phyloP scores from a whole-genome alignment of 2,888 invertebrate genomes.

The Thymelicus sylvestris region DNA sequence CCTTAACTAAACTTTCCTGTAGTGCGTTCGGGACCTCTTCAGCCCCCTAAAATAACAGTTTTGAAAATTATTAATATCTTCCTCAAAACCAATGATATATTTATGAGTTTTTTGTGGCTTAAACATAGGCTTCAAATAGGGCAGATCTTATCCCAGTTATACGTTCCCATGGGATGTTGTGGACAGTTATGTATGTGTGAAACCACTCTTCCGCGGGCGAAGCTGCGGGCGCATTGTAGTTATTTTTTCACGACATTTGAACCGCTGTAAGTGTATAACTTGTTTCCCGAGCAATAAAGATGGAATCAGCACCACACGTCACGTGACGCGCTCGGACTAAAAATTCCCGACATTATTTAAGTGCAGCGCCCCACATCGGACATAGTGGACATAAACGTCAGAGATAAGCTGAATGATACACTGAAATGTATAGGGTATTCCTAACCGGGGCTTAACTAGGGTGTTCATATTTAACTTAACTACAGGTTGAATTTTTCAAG shows the following conservation, averaged over 20 bases:
- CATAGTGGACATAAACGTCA: constrained; percentile 15
- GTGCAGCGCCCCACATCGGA: constrained; percentile 7
- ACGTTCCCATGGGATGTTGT: no score
- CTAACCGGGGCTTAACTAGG: background rate
- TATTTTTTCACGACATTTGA: background rate
- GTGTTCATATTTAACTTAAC: background rate
- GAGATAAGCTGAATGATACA: constrained; percentile 10
- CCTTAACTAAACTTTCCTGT: no score
- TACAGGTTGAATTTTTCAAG: background rate
- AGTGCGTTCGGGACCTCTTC: no score
- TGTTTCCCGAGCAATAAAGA: background rate
- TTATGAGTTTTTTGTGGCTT: no score
- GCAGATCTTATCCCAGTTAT: no score
- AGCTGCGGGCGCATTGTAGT: no score
- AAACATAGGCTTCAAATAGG: no score
- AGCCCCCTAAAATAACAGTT: no score
- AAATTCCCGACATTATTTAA: constrained; percentile 9
- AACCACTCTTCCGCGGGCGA: no score
- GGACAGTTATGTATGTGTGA: no score
- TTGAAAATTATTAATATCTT: no score
- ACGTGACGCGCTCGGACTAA: constrained; percentile 1
- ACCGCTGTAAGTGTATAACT: background rate
- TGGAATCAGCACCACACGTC: constrained; percentile 1
- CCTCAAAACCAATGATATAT: no score
- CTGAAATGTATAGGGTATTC: constrained; percentile 4